These are phyloP conservation scores for Melanotus villosus DNA, from an alignment of 2,888 invertebrate species.

Conservation along the genomic window DNA sequence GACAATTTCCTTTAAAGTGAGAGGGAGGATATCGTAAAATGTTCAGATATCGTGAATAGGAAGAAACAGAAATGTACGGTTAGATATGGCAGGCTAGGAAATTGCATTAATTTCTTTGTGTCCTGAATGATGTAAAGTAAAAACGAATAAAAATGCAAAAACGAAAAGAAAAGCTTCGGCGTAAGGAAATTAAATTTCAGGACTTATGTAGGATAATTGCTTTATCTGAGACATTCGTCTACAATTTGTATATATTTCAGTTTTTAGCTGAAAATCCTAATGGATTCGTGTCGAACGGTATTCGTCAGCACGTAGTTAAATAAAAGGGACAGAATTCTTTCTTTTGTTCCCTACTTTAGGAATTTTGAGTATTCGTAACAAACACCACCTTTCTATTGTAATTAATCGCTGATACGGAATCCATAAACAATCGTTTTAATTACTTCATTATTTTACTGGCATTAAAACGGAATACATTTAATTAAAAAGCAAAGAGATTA, in stretches of 20 bases:
- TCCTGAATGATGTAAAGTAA: slow-evolving; percentile 10
- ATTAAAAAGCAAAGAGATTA: too few relatives aligned
- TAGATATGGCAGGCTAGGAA: slow-evolving; percentile 9
- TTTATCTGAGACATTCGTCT: not conserved
- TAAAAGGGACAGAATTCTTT: too few relatives aligned
- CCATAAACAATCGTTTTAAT: too few relatives aligned
- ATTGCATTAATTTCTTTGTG: slow-evolving; percentile 24
- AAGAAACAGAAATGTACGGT: slow-evolving; percentile 7
- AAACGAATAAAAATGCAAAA: slow-evolving; percentile 10
- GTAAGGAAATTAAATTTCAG: slow-evolving; percentile 19
- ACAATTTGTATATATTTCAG: not conserved
- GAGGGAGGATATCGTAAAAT: slow-evolving; percentile 9
- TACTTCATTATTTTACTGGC: too few relatives aligned
- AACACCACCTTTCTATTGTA: too few relatives aligned
- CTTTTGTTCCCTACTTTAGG: too few relatives aligned
- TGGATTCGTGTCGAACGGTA: too few relatives aligned
- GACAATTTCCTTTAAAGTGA: slow-evolving; percentile 1
- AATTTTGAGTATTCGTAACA: too few relatives aligned
- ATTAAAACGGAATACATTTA: too few relatives aligned
- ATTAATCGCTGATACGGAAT: too few relatives aligned
- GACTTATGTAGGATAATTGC: slow-evolving; percentile 12
- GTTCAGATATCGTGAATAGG: slow-evolving; percentile 2
- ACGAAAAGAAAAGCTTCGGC: not conserved
- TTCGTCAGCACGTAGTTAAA: too few relatives aligned
- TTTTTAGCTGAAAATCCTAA: not conserved